Evolutionary conservation across 2,113 vertebrate species (phyloP), one percentile per base, ranked within the genome.

Genomic region (Pygathrix nemaeus): DNA sequence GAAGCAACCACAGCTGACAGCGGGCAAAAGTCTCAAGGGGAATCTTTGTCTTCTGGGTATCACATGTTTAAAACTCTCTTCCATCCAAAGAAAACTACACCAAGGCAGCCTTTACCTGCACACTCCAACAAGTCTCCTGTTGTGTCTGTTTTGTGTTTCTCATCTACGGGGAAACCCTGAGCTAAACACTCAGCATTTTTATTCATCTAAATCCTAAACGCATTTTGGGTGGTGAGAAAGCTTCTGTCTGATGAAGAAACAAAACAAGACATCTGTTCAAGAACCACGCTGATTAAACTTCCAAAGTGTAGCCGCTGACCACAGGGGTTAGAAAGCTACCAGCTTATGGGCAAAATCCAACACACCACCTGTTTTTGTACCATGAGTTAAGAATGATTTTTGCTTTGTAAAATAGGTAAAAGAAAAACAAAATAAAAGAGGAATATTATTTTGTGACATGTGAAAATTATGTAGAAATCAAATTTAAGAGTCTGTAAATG

Each of bases 291-390:
- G 52, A 25, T 78, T 16, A 70, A 86, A 57, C 2, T 32, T 75
- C 18, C 40, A 50, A 84, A 88, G 32, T 3, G 21, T 18, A 57
- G 35, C 20, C 12, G 5, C 3, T 50, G 16, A 35, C 14, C 13
- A 21, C 16, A 50, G 17, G 20, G 3, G 0, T 73, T 17, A 9
- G 16, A 40, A 48, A 40, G 18, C 40, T 6, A 57, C 0, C 8
- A 9, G 16, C 11, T 0, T 13, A 18, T 0, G 30, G 3, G 1
- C 13, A 25, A 64, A 40, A 80, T 16, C 2, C 18, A 66, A 16
- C 18, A 32, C 0, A 14, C 1, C 17, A 11, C 3, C 57, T 80
- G 8, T 8, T 88, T 93, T 80, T 59, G 17, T 11, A 21, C 14
- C 6, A 4, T 8, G 27, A 88, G 7, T 8, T 92, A 35, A 59